These are phyloP conservation scores for Planococcus citri DNA, from an alignment of 1,140 invertebrate species.

Conservation along the genomic window DNA sequence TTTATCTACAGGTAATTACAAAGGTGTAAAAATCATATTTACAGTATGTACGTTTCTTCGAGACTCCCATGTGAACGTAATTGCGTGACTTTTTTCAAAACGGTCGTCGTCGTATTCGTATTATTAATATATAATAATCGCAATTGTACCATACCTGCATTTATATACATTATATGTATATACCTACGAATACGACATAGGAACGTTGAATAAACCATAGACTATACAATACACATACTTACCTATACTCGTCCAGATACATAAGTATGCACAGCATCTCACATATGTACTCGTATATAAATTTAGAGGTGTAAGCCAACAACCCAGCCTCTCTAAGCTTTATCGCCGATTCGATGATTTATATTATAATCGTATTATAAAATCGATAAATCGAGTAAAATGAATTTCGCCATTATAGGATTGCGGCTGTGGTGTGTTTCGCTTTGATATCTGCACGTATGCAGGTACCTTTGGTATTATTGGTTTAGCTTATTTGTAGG, in stretches of 20 bases:
- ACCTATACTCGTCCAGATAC: no score
- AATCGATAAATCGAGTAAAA: neutral
- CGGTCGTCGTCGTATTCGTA: neutral
- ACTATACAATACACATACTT: no score
- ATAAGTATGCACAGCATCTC: no score
- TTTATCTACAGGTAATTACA: neutral
- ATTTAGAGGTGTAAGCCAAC: no score
- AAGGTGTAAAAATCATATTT: constrained; percentile 4
- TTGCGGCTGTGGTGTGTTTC: neutral
- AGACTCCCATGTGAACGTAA: constrained; percentile 6
- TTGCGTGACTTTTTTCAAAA: neutral
- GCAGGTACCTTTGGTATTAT: neutral
- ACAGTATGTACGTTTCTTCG: neutral
- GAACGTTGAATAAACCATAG: no score
- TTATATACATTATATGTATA: no score
- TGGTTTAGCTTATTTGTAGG: no score
- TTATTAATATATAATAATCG: neutral
- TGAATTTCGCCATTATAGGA: neutral
- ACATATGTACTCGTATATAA: no score
- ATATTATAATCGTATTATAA: neutral
- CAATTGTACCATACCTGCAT: neutral
- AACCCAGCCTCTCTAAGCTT: neutral
- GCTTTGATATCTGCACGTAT: neutral
- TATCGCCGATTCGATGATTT: neutral
- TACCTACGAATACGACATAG: no score